Base-by-base conservation (phyloP, 1,140 invertebrate genomes). In the Venustaconcha ellipsiformis region DNA sequence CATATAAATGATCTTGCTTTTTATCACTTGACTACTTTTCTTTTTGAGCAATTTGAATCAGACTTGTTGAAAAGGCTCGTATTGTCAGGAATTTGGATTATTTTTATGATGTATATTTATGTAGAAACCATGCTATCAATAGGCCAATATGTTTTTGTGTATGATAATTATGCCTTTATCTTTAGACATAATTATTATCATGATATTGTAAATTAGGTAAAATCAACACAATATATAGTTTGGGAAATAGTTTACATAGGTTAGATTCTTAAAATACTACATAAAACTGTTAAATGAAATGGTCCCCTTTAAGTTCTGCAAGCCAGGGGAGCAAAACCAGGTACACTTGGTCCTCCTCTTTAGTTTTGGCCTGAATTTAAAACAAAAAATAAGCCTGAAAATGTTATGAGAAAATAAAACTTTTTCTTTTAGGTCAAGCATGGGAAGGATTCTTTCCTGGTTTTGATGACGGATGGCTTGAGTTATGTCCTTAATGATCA, bases 391-490 rank as follows among this genome's bases (percentile, higher is more conserved):
- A 62, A 62, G 0, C 12, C 59, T 5, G 18, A 14, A 62, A 30
- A 66, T n/a, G 12, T 6, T 48, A 58, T 20, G 57, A 58, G 13
- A 70, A 59, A 23, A 58, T 18, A 30, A 20, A 57, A 37, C 12
- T 69, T 75, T 23, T 23, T 73, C 66, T 80, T 83, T 78, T 82
- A 92, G 91, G 83, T 93, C 4, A 90, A 91, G 78, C 92, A 92
- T 87, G 89, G 91, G 3, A 86, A 88, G 56, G 92, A 93, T 86
- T 88, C 92, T 8, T 93, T 92, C 80, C 75, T 93, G 1, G 86
- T 92, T 11, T 77, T 93, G 13, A 89, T 88, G 11, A 92, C 91
- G 11, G 92, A 93, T 85, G 92, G 92, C 8, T 85, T 93, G 18
- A 92, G 88, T 74, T 90, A 88, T 84, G 91, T 91, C 1, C 85